Evolutionary conservation across 1,140 invertebrate species (phyloP).

Genomic region (Ceratina australensis): DNA sequence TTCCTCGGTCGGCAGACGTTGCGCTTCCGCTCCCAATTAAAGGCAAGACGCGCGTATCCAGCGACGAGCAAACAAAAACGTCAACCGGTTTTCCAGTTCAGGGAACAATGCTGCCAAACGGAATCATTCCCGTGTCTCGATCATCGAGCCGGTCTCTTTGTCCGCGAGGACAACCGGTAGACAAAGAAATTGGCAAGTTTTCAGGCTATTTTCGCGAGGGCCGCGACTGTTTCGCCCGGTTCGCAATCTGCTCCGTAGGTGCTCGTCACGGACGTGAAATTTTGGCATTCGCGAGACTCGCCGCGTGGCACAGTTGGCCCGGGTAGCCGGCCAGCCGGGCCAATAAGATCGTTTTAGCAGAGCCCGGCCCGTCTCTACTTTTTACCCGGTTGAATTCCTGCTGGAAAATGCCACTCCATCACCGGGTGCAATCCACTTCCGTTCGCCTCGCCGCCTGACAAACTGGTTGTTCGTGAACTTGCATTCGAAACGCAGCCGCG

Average conservation of each 20-base stretch:
- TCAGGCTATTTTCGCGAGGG: slow-evolving; percentile 32
- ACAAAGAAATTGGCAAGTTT: slow-evolving; percentile 42
- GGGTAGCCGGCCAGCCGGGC: not conserved
- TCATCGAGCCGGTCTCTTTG: not conserved
- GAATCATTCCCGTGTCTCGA: slow-evolving; percentile 8
- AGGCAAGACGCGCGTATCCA: not conserved
- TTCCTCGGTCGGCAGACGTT: not conserved
- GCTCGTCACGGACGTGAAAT: slow-evolving; percentile 30
- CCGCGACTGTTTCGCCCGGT: slow-evolving; percentile 18
- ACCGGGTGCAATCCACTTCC: slow-evolving; percentile 50
- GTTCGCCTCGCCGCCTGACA: slow-evolving; percentile 34
- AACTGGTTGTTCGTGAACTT: slow-evolving; percentile 48
- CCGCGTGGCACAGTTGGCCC: slow-evolving; percentile 43
- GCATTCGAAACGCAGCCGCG: slow-evolving; percentile 22
- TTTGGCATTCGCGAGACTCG: slow-evolving; percentile 55
- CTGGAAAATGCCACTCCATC: slow-evolving; percentile 44
- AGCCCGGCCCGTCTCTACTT: slow-evolving; percentile 4
- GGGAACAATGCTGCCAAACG: slow-evolving; percentile 12
- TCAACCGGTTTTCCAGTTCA: not conserved
- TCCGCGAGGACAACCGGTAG: no score
- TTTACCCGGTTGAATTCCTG: slow-evolving; percentile 7
- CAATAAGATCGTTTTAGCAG: slow-evolving; percentile 41
- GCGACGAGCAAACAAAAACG: not conserved
- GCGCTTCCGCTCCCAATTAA: not conserved
- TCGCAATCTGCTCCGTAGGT: not conserved